Conservation (phyloP, 2,888 invertebrate genomes). For the Aplocera efformata region DNA sequence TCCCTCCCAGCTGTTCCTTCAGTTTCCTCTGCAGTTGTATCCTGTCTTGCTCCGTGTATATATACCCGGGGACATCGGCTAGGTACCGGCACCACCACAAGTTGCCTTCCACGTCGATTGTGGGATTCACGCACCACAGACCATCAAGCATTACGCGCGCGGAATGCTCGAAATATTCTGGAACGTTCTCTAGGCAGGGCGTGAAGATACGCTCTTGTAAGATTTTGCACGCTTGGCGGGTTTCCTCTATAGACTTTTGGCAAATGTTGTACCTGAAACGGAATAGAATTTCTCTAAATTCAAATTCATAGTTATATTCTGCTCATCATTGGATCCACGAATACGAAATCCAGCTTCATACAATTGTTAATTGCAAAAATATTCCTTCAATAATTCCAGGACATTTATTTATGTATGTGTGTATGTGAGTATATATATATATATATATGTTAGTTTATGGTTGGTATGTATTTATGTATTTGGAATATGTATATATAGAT, state of each 20-base stretch:
- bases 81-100: conserved; percentile 78
- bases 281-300: no score
- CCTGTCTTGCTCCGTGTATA: conserved; percentile 63
- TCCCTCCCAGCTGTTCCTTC: conserved; percentile 45
- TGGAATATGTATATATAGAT: no score
- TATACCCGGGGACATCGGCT: conserved; percentile 79
- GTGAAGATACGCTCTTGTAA: conserved; percentile 81
- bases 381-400: no score
- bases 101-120: conserved; percentile 74
- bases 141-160: conserved; percentile 83
- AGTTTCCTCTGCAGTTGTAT: conserved; percentile 44
- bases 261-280: conserved; percentile 85
- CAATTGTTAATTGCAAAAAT: no score
- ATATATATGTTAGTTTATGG: no score
- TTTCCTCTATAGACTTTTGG: conserved; percentile 81
- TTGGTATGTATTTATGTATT: no score
- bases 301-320: background rate
- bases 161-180: conserved; percentile 84
- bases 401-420: no score
- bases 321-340: no score
- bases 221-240: conserved; percentile 80
- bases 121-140: conserved; percentile 84
- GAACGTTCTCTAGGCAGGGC: conserved; percentile 81
- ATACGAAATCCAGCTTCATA: no score
- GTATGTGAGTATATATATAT: no score